These are phyloP conservation scores for Drosophila nr. perissopoda DNA, from an alignment of 2,888 invertebrate genomes.

Conservation along the genomic window DNA sequence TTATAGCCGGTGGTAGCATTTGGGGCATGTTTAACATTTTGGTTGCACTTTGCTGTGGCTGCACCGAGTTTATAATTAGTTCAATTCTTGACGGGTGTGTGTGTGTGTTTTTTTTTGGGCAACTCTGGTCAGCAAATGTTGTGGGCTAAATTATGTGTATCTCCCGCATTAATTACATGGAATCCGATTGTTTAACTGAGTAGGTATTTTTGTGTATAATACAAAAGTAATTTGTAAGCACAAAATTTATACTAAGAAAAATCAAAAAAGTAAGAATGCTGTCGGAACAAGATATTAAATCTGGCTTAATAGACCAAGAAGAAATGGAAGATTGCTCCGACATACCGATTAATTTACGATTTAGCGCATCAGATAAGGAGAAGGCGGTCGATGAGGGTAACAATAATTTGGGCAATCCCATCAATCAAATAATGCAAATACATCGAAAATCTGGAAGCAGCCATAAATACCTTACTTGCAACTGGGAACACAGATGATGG, in stretches of 20 bases:
- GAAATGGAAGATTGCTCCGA: neutral
- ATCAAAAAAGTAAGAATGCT: constrained; percentile 4
- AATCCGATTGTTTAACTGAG: neutral
- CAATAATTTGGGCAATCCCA: neutral
- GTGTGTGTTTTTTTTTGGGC: constrained; percentile 9
- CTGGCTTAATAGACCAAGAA: neutral
- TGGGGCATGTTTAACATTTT: constrained; percentile 61
- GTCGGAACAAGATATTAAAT: neutral
- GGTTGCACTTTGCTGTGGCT: constrained; percentile 32
- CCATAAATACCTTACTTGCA: neutral
- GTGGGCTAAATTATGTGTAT: neutral
- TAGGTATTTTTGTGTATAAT: neutral
- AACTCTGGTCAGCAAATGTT: constrained; percentile 4
- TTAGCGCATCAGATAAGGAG: neutral
- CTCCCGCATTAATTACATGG: no score
- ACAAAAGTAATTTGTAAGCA: neutral
- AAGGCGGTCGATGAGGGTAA: constrained; percentile 3
- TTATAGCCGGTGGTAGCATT: constrained; percentile 48
- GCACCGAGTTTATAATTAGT: constrained; percentile 67
- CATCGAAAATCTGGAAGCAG: neutral
- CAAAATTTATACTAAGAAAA: neutral
- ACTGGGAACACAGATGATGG: neutral
- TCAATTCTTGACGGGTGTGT: constrained; percentile 43
- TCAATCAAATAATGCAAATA: neutral
- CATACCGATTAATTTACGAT: constrained; percentile 7